Evolutionary conservation across 92 coral and sea anemone genomes (phyloP), one percentile per base, ranked within the genome.

Genomic region (Galaxea fascicularis): DNA sequence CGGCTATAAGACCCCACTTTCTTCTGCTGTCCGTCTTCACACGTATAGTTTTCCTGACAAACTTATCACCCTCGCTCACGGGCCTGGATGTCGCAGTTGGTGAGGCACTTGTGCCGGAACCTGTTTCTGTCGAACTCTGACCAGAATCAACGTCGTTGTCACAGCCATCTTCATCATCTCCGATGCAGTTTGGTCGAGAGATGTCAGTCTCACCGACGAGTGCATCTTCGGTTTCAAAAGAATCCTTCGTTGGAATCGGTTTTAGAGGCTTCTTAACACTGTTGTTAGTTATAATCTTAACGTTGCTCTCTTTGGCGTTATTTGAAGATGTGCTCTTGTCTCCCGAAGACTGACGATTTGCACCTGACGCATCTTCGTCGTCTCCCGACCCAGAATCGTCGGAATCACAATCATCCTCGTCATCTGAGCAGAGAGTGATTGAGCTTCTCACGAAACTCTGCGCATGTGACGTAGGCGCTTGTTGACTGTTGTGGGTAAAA

Each of bases 371-470:
- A 1, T 59, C 63, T 60, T 30, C 86, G 49, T 26, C 27, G 51
- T 30, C 63, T 52, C 45, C 87, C 65, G 87, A 81, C 4, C 76
- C 85, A 56, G 65, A 73, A 16, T 47, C 62, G 9, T 60, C 80
- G 30, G 46, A 7, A 29, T 59, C 51, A 22, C 82, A 83, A 64
- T 83, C 72, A n/a, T 83, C 87, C n/a, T 83, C 87, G 74, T 83
- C 87, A 63, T 62, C 87, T 5, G 49, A n/a, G 45, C 82, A 83
- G 2, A 72, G 80, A 17, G 8, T 22, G 26, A 22, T 46, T 4
- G 70, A 82, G 41, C 22, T 31, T 70, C 25, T 64, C 25, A 63
- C 65, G 25, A 62, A 28, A 57, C 21, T 10, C 21, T 30, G 59
- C 58, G 78, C 59, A 73, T 59, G 14, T 9, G 71, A 31, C 22